Evolutionary conservation across 2,113 vertebrate species (phyloP).

Genomic region (Stigmatopora argus): DNA sequence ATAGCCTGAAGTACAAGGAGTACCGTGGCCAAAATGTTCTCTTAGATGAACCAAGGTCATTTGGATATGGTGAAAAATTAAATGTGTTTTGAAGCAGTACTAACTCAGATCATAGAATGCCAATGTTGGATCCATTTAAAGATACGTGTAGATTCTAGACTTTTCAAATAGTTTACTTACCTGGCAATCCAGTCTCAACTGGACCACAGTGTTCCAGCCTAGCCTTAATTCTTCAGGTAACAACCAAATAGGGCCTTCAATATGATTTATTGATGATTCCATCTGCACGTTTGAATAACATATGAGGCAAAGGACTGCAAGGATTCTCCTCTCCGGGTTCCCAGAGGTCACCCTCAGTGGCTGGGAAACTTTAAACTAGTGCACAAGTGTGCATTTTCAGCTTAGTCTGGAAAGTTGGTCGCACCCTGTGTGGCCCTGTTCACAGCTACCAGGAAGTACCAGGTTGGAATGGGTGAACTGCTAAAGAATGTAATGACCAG

Average conservation of each 20-base stretch:
- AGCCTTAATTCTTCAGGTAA: neutral
- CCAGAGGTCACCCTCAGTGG: neutral
- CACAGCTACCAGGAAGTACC: slow-evolving; percentile 2
- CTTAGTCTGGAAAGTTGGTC: neutral
- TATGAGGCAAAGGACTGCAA: neutral
- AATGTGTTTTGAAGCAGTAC: neutral
- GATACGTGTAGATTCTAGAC: neutral
- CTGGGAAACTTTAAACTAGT: neutral
- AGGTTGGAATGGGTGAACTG: neutral
- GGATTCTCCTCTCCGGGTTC: neutral
- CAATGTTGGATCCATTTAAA: neutral
- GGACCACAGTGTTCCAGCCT: no score
- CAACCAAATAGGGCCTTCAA: neutral
- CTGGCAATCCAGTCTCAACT: no score
- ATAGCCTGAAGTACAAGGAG: neutral
- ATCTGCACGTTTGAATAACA: neutral
- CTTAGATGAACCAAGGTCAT: neutral
- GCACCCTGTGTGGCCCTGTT: neutral
- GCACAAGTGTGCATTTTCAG: neutral
- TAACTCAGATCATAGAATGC: neutral
- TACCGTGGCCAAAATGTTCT: neutral
- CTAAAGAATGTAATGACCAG: neutral
- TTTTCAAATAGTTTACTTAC: neutral
- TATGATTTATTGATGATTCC: neutral
- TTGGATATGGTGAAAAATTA: neutral